Base-by-base conservation (phyloP, 2,797 vertebrate genomes). In the Takifugu rubripes region DNA sequence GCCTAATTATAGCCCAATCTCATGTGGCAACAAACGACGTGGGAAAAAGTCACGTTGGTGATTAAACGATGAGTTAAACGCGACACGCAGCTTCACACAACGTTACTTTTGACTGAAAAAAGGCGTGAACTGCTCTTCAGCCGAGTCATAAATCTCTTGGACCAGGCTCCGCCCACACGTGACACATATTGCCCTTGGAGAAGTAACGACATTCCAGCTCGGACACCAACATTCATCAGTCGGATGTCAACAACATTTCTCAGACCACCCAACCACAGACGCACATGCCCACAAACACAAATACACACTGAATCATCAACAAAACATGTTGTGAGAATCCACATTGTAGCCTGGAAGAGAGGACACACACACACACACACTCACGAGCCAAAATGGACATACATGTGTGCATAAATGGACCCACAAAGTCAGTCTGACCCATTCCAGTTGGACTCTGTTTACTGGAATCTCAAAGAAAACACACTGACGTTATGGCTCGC, bases 1-100 rank as follows among this genome's bases (percentile, higher is more conserved):
- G 56, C 64, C 59, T 78, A 68, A 86, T 87, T 84, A 83, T 70
- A 70, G 66, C 62, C 60, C 64, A 81, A 77, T 79, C 64, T 70
- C 46, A 66, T 42, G 54, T 56, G 46, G 52, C 51, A 62, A 67
- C 47, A 70, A 75, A 64, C 43, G 50, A 70, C 64, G 31, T 43
- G 73, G 7, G 11, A 33, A 56, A 49, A 68, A 45, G 72, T 49
- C 67, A 65, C 74, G 59, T 55, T 60, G 48, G 68, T 70, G 46
- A 65, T 74, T 77, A 60, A 52, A 29, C 27, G 27, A 29, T 5
- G 27, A 29, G 27, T 29, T 29, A 29, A 29, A 29, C 21, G 21
- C 21, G 21, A 21, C 21, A 21, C 21, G 21, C 21, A 21, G 21
- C 21, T 21, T 21, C 21, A 21, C 21, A 21, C 21, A 21, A 21